Evolutionary conservation across 2,888 invertebrate genomes (phyloP).

Genomic region (Rhorus exstirpatorius): DNA sequence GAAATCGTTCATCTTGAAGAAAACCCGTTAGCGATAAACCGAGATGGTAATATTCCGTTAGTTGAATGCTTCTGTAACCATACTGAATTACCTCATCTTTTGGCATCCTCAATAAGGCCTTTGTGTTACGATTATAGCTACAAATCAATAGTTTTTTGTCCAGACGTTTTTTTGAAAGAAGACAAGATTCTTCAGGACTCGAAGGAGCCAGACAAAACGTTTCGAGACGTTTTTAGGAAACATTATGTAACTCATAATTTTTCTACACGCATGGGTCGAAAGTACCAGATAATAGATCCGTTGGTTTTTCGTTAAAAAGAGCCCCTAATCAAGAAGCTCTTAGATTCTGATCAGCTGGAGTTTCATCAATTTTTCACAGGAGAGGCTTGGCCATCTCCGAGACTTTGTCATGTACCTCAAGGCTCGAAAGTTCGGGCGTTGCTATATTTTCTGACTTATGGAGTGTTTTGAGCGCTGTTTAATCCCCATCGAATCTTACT

Average conservation of each 20-base stretch:
- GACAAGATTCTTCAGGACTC: not conserved
- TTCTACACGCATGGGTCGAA: slow-evolving; percentile 36
- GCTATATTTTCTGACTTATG: slow-evolving; percentile 31
- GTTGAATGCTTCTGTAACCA: slow-evolving; percentile 3
- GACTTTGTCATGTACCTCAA: not conserved
- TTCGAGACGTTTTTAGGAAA: not conserved
- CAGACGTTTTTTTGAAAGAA: slow-evolving; percentile 18
- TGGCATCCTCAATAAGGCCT: not conserved
- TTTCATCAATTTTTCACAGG: slow-evolving; percentile 31
- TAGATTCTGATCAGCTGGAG: not conserved
- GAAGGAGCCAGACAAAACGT: not conserved
- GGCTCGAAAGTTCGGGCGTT: not conserved
- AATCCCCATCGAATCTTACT: not conserved
- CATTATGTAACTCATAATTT: not conserved
- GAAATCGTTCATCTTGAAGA: slow-evolving; percentile 6
- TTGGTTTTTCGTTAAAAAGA: slow-evolving; percentile 4
- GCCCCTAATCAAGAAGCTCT: not conserved
- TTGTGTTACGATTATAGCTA: slow-evolving; percentile 5
- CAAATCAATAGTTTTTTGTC: not conserved
- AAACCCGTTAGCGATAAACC: not conserved
- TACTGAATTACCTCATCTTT: not conserved
- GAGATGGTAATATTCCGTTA: not conserved
- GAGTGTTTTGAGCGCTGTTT: slow-evolving; percentile 12
- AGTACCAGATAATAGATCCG: not conserved
- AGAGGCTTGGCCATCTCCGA: slow-evolving; percentile 41